These are phyloP conservation scores for Tinamus major DNA, from an alignment of 2,797 vertebrate species.

Conservation along the genomic window DNA sequence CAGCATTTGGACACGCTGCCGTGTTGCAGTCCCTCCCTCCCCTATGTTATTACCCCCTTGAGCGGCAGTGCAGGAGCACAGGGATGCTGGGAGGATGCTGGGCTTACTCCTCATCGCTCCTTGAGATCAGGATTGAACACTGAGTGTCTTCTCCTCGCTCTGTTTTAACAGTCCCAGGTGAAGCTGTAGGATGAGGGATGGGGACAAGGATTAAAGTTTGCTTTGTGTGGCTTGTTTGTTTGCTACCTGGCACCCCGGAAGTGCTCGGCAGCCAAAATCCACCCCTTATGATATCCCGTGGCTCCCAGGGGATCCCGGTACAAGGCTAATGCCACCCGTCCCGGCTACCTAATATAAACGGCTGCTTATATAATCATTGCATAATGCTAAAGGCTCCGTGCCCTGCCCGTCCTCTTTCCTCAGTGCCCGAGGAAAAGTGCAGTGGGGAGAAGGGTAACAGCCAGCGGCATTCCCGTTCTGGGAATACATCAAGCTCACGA, in stretches of 20 bases:
- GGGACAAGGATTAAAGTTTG: background rate
- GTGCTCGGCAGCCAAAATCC: slow-evolving; percentile 30
- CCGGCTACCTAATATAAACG: slow-evolving; percentile 67
- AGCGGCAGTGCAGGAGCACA: background rate
- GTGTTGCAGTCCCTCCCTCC: background rate
- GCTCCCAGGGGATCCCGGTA: slow-evolving; percentile 38
- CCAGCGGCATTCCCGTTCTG: background rate
- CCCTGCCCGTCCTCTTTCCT: slow-evolving; percentile 60
- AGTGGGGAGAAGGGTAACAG: slow-evolving; percentile 22
- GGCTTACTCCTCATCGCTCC: background rate
- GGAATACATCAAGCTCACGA: background rate
- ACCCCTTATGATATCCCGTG: slow-evolving; percentile 42
- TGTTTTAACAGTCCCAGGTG: background rate
- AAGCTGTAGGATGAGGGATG: background rate
- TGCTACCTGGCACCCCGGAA: slow-evolving; percentile 40
- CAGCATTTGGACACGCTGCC: background rate
- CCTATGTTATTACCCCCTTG: background rate
- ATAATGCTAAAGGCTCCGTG: slow-evolving; percentile 64
- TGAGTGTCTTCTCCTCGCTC: background rate
- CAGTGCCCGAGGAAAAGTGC: slow-evolving; percentile 52
- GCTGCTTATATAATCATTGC: slow-evolving; percentile 75
- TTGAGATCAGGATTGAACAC: background rate
- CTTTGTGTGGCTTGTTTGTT: background rate
- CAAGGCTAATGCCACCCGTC: slow-evolving; percentile 57
- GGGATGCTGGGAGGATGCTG: background rate